phyloP scores from a whole-genome alignment of 53 echinoderm and acorn worm genomes.

The Temnopleurus reevesii region DNA sequence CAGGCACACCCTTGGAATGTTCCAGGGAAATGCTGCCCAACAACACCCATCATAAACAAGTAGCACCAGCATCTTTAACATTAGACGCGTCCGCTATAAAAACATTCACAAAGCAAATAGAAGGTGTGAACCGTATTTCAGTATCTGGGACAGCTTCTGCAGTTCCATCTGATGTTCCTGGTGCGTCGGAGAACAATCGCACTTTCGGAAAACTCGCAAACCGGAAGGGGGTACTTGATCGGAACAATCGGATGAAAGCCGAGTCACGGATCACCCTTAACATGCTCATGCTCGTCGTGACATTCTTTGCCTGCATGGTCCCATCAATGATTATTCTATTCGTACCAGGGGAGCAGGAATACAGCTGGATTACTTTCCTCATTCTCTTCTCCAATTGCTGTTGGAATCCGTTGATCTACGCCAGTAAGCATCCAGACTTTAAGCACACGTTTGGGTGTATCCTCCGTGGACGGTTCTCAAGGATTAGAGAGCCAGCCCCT shows the following conservation, averaged over 20 bases:
- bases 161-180: too few relatives aligned
- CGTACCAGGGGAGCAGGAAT: neutral
- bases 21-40: too few relatives aligned
- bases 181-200: neutral
- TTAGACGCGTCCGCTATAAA: too few relatives aligned
- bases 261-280: slow-evolving; percentile 35
- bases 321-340: neutral
- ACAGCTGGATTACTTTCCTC: neutral
- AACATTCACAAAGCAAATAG: too few relatives aligned
- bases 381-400: slow-evolving; percentile 14
- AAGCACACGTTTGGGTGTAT: slow-evolving; percentile 16
- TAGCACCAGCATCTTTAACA: too few relatives aligned
- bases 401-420: slow-evolving; percentile 44
- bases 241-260: neutral
- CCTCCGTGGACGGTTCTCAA: neutral
- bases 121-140: too few relatives aligned
- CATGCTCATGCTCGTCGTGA: slow-evolving; percentile 13
- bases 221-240: neutral
- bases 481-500: slow-evolving; percentile 2
- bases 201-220: neutral
- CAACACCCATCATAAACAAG: too few relatives aligned
- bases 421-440: slow-evolving; percentile 32
- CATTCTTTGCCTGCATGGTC: slow-evolving; percentile 1
- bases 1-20: too few relatives aligned
- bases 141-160: too few relatives aligned